Evolutionary conservation across 1,140 invertebrate genomes (phyloP).

Genomic region (Lethocerus indicus): DNA sequence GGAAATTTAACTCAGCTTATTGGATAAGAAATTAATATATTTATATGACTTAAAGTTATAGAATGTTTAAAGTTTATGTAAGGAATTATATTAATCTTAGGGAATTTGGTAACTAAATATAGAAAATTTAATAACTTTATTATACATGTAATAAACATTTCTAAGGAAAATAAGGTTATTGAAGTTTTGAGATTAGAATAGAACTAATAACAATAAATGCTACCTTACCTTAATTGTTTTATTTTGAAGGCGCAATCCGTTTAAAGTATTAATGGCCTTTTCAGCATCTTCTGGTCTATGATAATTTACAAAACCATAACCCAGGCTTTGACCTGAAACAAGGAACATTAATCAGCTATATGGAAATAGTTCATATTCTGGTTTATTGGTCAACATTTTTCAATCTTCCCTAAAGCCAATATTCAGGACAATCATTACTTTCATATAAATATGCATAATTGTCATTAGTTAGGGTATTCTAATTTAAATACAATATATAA

Average conservation of each 20-base stretch:
- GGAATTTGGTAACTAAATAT: neutral
- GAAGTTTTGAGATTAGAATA: too few species aligned
- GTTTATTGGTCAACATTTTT: neutral
- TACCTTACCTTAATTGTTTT: slow-evolving; percentile 86
- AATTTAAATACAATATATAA: too few species aligned
- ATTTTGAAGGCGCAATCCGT: slow-evolving; percentile 92
- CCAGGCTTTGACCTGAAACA: slow-evolving; percentile 86
- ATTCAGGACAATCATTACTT: too few species aligned
- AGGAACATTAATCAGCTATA: slow-evolving; percentile 15
- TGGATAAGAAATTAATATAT: too few species aligned
- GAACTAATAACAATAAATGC: too few species aligned
- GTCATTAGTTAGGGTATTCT: too few species aligned
- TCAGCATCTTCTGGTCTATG: slow-evolving; percentile 91
- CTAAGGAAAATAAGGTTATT: too few species aligned
- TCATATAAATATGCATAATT: too few species aligned
- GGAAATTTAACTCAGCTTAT: too few species aligned
- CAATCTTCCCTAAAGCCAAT: too few species aligned
- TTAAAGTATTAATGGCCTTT: slow-evolving; percentile 93
- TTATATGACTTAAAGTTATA: too few species aligned
- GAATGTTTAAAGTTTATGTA: too few species aligned
- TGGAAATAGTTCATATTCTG: neutral
- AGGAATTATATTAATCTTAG: neutral
- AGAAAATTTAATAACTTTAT: neutral
- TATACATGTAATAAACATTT: neutral
- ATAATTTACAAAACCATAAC: slow-evolving; percentile 99